phyloP scores from a whole-genome alignment of 2,113 vertebrate species.

The Tetrax tetrax region DNA sequence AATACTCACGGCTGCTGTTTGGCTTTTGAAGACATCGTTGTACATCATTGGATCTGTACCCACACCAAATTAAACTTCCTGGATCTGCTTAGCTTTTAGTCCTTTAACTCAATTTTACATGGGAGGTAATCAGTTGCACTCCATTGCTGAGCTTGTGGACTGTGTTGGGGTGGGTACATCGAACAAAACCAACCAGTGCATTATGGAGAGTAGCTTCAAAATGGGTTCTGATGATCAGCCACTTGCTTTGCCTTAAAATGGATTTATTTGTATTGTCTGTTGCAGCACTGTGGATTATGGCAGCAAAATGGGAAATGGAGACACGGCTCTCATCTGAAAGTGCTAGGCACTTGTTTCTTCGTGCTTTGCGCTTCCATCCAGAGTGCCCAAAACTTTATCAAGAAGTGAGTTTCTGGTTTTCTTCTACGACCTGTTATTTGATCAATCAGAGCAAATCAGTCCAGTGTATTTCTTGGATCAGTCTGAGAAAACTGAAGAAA shows the following conservation, averaged over 20 bases:
- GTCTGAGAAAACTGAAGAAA: not conserved
- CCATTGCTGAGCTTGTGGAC: not conserved
- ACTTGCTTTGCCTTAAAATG: not conserved
- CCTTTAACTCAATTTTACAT: not conserved
- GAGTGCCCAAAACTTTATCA: conserved; percentile 90
- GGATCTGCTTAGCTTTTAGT: not conserved
- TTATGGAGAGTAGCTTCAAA: not conserved
- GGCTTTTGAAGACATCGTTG: not conserved
- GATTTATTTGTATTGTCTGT: not conserved
- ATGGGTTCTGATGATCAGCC: not conserved
- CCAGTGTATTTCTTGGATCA: not conserved
- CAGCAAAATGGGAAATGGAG: conserved; percentile 97
- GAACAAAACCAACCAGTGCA: not conserved
- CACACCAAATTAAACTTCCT: not conserved
- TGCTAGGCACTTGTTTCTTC: conserved; percentile 92
- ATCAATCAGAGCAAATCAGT: not conserved
- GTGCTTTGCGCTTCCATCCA: conserved; percentile 95
- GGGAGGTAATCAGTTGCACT: not conserved
- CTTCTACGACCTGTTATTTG: not conserved
- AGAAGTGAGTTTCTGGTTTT: conserved; percentile 80
- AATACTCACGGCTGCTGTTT: not conserved
- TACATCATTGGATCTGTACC: not conserved
- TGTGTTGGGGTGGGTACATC: not conserved
- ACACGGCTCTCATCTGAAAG: conserved; percentile 90
- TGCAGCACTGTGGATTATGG: conserved; percentile 95